Evolutionary conservation across 2,888 invertebrate genomes (phyloP), one percentile per base, ranked within the genome.

Genomic region (Diabrotica balteata): DNA sequence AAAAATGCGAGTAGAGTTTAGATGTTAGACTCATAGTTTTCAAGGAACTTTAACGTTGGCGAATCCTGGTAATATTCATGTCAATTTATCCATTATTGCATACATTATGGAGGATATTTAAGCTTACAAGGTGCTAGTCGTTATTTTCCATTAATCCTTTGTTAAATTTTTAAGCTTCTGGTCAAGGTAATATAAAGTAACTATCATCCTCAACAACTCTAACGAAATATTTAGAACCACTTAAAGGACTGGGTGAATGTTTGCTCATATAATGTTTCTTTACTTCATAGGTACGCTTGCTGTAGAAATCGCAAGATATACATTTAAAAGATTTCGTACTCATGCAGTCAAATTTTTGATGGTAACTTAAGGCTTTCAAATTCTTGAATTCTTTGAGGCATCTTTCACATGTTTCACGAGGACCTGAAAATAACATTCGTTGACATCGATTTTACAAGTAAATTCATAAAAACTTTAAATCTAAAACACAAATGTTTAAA

Each of bases 231-330:
- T 42, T 54, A 10, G 42, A n/a, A 42, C 54, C 43, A 43, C 8
- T 54, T 43, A 11, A 9, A 7, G 43, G 43, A 43, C 11, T 43
- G n/a, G 9, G n/a, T n/a, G 54, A 54, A 54, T 92, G 91, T 80
- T 91, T 90, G 75, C 91, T 88, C 75, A 90, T 90, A 70, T 88
- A 83, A 82, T 93, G 93, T 46, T 91, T 91, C 78, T 92, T 92
- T 22, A 93, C 86, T 84, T 93, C 92, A 77, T 92, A 92, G 59
- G 92, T 76, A 62, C 76, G 73, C 57, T 76, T 75, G 8, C 73
- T 74, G 8, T 67, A 58, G 59, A 75, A 76, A 7, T 69, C 57
- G 54, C 77, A 77, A 9, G 67, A 68, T 6, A 77, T 72, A 63
- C 80, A 80, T 51, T 72, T 72, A 59, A 78, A 79, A 50, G 71